Base-by-base conservation (phyloP, 2,113 vertebrate genomes). In the Fulica atra region DNA sequence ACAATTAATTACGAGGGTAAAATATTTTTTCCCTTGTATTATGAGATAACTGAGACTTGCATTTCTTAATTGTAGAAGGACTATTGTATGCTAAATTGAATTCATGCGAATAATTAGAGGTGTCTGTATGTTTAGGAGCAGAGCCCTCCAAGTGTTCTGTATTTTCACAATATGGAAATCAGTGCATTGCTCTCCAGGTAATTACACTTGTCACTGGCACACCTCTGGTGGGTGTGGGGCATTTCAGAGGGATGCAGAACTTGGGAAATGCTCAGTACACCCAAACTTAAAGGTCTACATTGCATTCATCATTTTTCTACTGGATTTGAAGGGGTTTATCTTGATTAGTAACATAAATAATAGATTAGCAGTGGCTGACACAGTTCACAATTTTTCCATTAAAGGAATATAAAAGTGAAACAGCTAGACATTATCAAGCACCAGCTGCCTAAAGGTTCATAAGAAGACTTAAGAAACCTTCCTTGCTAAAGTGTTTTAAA, bases 1-100 rank as follows among this genome's bases (percentile, higher is more conserved):
- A 81, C 73, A 72, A 78, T 65, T 86, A 78, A 88, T 90, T 92
- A 90, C 57, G 86, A 76, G 65, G 69, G 77, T 90, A 65, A 88
- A 84, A 71, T 92, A 81, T 84, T 92, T 93, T 71, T 71, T 94
- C 73, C 44, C 31, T 64, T 46, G 20, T 83, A 33, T 81, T 88
- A 35, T 35, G 56, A 82, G 87, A 82, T 95, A 90, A 88, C 86
- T 53, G 60, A 91, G 53, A 53, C 93, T 88, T 88, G 59, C 23
- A 36, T 46, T 83, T 92, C 72, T 81, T 86, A 44, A 68, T 50
- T 66, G 69, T 57, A 79, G 88, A 82, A 86, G 57, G 61, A 76
- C 76, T 86, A 1, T 74, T 93, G 90, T 79, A 59, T 88, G 71
- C 44, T 72, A 84, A 93, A 71, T 69, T 69, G 61, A 71, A n/a